Evolutionary conservation across 1,140 invertebrate genomes (phyloP), one percentile per base, ranked within the genome.

Genomic region (Hestina assimilis): DNA sequence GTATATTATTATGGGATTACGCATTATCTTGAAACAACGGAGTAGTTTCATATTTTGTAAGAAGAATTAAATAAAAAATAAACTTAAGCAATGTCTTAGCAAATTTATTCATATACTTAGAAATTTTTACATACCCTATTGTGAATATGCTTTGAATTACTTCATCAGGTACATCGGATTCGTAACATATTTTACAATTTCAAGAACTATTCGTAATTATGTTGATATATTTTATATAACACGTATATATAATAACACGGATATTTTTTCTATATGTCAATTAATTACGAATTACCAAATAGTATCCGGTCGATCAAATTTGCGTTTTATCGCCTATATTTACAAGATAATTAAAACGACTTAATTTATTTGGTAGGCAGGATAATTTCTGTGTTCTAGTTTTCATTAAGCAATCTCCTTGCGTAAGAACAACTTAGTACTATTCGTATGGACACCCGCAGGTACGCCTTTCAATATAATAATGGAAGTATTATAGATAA

Each of bases 311-410:
- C 17, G 17, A 21, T 41, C 24, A 24, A 56, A 47, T 38, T 29
- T 17, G 14, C 19, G 24, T 29, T 35, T 14, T 29, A 21, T 23
- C 28, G 8, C n/a, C 8, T 50, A 31, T 45, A 35, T 50, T 50
- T 19, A 38, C 28, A 51, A 58, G 26, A 58, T 58, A 45, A 51
- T 58, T 58, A 42, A 51, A 48, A 51, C 38, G 7, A 24, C 40
- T 51, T 45, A 58, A 51, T 58, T 51, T 35, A 50, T 45, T 40
- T 31, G 15, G 20, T 51, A n/a, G 47, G 38, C 38, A 58, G 55
- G 43, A 58, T 51, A 58, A 58, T 58, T 57, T 58, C 47, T 43
- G 47, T 35, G 55, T 58, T 51, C 55, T 38, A 58, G 12, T 45
- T 58, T 51, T 58, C 41, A 58, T 58, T 51, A 29, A 11, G 55